Evolutionary conservation across 2,113 vertebrate species (phyloP).

Genomic region (Mustela lutreola): DNA sequence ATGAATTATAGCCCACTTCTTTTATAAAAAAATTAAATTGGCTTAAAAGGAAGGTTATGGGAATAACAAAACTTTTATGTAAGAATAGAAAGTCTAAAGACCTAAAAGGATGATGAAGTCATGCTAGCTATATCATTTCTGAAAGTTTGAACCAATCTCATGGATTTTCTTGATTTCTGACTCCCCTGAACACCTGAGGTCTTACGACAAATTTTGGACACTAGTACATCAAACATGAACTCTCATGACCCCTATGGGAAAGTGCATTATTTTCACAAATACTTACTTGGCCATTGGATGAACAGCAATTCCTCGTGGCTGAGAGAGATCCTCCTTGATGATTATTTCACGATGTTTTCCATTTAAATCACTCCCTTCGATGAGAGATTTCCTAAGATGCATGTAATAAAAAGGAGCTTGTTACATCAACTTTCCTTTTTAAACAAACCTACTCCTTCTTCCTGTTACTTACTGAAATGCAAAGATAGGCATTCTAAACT

Average conservation of each 20-base stretch:
- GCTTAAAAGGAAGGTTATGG: conserved; percentile 22
- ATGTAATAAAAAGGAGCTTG: not conserved
- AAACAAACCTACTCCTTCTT: conserved; percentile 24
- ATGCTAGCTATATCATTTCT: not conserved
- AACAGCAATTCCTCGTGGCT: conserved; percentile 93
- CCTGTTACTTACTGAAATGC: not conserved
- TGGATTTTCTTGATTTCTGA: not conserved
- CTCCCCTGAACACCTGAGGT: not conserved
- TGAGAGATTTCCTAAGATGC: conserved; percentile 88
- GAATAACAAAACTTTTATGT: not conserved
- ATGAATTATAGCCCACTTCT: not conserved
- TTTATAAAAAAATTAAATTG: conserved; percentile 39
- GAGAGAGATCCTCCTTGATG: conserved; percentile 87
- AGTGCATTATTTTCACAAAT: not conserved
- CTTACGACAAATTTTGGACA: not conserved
- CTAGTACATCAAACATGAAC: not conserved
- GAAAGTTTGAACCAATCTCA: not conserved
- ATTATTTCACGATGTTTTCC: conserved; percentile 90
- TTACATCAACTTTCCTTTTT: conserved; percentile 52
- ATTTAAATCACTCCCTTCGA: conserved; percentile 91
- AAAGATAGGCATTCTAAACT: not conserved
- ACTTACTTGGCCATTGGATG: conserved; percentile 94
- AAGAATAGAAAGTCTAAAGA: not conserved
- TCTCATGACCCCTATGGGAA: not conserved
- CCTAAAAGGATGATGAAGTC: not conserved